Base-by-base conservation (phyloP, 2,888 invertebrate species). In the Brachypterus glaber region DNA sequence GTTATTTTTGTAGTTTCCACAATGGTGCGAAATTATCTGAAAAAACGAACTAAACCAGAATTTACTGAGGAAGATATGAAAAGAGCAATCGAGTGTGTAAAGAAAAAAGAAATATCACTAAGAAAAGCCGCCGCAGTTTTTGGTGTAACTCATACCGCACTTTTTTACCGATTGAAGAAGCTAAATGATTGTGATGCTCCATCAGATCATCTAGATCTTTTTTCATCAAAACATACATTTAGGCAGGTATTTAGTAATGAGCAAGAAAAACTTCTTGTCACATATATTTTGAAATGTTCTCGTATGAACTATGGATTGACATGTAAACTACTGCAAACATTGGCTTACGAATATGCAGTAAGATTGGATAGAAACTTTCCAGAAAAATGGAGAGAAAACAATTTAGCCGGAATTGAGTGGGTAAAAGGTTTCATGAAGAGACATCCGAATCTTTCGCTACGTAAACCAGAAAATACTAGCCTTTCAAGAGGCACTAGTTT, bases 261-360 rank as follows among this genome's bases (percentile, higher is more conserved):
- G 14, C 29, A 30, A 3, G 35, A 29, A 16, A 4, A 27, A 15
- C 36, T 30, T 30, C 17, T 30, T 29, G 30, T 30, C 8, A 30
- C 17, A 21, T 36, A 36, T 30, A 21, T 30, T 30, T 30, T 30
- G 11, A 36, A 36, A 36, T 36, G 36, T 30, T 36, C 29, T 16
- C 36, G 30, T 16, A 30, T 29, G 36, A 17, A 36, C 30, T 36
- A 36, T 13, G 36, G 36, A 18, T 26, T 36, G 18, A 36, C 36
- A 13, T 36, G 18, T 30, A 31, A 4, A 11, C 11, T 14, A 13
- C 17, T 31, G 14, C 31, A 14, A 31, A 31, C 31, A 13, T 14
- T 31, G 13, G 31, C 31, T 14, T 16, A 13, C 31, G 14, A 16
- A 5, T 31, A 31, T 31, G 31, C 31, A 31, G 7, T 5, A 31